Evolutionary conservation across 2,113 vertebrate genomes (phyloP), one percentile per base, ranked within the genome.

Genomic region (Furnarius figulus): DNA sequence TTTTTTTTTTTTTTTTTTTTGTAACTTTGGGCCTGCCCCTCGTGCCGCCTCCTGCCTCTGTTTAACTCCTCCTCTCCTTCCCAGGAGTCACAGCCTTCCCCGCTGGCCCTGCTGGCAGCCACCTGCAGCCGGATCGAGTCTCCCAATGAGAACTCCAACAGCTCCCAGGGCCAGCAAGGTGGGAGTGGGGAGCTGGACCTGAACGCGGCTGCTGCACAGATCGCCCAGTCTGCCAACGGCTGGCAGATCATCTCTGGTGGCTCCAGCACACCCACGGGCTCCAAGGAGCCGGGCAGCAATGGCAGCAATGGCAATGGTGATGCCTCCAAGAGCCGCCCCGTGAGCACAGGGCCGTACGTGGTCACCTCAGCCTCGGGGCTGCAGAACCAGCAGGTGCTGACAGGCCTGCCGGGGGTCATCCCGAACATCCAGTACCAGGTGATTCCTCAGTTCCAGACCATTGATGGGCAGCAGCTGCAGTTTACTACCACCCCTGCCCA

Each of bases 371-470:
- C 98, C 8, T 98, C 99, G 39, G 97, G 89, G 40, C 61, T 99
- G 62, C 99, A 99, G 96, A 99, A 98, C 94, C 99, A 99, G 95
- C 99, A 99, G 96, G 98, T 99, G 61, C 98, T 99, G 37, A 98
- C 99, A 23, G 98, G 99, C 33, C 96, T 99, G 87, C 98, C 99
- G 1, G 98, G 99, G 2, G 92, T 99, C 33, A 97, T 99, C 97
- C 99, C 99, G 7, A 99, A 99, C 71, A 99, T 99, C 97, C 99
- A 99, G 95, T 99, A 99, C 96, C 99, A 99, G 98, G 99, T 99
- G 61, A 99, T 99, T 86, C 99, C 99, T 55, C 99, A 99, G 87
- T 99, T 99, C 96, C 99, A 99, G 97, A 99, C 99, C 7, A 98
- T 99, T 24, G 99, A 99, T 8, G 99, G 99, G 74, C 99, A 99